Percentiles rank a stretch among this genome's conserved stretches.
phyloP scores from a whole-genome alignment of 2,797 vertebrate genomes.

The Xiphorhynchus erythropygius region DNA sequence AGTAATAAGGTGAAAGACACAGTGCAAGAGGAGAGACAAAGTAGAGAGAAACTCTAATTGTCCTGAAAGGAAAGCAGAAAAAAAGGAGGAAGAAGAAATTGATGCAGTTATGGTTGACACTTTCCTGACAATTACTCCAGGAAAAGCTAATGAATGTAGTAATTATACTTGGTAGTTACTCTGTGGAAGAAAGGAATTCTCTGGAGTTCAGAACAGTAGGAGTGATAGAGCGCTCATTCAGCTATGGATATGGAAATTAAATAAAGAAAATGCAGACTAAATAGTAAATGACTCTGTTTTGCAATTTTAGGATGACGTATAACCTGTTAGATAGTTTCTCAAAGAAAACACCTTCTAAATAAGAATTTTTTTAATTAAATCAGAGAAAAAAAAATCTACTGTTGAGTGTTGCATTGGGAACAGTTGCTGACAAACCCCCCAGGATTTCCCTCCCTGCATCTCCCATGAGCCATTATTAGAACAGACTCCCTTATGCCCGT shows the following conservation, averaged over 20 bases:
- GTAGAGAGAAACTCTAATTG: background rate
- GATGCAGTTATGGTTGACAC: background rate
- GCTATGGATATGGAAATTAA: background rate
- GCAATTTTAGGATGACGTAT: background rate
- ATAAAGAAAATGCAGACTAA: background rate
- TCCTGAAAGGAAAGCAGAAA: background rate
- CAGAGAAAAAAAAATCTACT: background rate
- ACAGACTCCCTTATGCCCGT: background rate
- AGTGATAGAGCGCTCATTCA: background rate
- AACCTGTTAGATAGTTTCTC: background rate
- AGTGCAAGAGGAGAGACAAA: background rate
- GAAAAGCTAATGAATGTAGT: constrained; percentile 39
- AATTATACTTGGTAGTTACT: constrained; percentile 38
- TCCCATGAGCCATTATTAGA: background rate
- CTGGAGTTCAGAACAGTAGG: background rate
- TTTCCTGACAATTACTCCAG: constrained; percentile 48
- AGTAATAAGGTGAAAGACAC: background rate
- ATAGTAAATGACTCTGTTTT: background rate
- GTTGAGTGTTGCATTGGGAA: background rate
- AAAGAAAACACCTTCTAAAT: background rate
- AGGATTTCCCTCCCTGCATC: background rate
- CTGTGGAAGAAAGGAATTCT: background rate
- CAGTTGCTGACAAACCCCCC: background rate
- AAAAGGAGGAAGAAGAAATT: background rate
- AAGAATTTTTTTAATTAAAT: background rate